Conservation (phyloP, 2,888 invertebrate species). For the Hetaerina titia region DNA sequence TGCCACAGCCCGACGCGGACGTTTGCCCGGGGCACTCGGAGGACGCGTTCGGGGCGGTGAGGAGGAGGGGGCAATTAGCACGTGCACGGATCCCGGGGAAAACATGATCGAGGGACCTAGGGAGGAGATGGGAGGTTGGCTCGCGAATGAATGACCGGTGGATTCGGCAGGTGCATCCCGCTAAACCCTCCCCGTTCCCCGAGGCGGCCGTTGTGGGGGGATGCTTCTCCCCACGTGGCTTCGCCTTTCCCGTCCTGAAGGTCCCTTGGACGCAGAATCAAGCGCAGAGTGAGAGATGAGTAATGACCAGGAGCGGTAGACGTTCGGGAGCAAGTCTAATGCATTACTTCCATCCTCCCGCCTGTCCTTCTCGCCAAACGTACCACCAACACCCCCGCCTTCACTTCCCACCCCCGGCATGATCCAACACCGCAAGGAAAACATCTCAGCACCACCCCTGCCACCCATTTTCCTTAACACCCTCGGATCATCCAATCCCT, state of each 20-base stretch:
- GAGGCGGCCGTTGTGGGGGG: neutral
- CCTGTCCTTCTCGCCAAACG: neutral
- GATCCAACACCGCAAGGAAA: neutral
- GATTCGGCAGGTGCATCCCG: neutral
- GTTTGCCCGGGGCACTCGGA: neutral
- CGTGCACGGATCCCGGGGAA: neutral
- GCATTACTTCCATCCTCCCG: neutral
- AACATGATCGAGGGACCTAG: neutral
- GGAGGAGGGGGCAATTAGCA: neutral
- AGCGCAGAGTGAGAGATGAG: slow-evolving; percentile 16
- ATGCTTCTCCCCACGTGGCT: neutral
- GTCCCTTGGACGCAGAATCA: neutral
- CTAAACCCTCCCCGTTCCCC: neutral
- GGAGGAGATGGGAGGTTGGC: too few species aligned
- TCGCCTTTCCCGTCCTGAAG: neutral
- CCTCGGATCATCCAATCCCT: neutral
- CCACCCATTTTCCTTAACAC: slow-evolving; percentile 38
- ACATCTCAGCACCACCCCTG: neutral
- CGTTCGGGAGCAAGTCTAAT: slow-evolving; percentile 49
- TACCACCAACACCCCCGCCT: neutral
- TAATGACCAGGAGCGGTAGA: slow-evolving; percentile 42
- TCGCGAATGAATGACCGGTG: neutral
- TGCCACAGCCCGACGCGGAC: neutral
- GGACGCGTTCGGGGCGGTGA: too few species aligned
- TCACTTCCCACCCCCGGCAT: neutral